Evolutionary conservation across 2,888 invertebrate genomes (phyloP), one percentile per base, ranked within the genome.

Genomic region (Clunio marinus): DNA sequence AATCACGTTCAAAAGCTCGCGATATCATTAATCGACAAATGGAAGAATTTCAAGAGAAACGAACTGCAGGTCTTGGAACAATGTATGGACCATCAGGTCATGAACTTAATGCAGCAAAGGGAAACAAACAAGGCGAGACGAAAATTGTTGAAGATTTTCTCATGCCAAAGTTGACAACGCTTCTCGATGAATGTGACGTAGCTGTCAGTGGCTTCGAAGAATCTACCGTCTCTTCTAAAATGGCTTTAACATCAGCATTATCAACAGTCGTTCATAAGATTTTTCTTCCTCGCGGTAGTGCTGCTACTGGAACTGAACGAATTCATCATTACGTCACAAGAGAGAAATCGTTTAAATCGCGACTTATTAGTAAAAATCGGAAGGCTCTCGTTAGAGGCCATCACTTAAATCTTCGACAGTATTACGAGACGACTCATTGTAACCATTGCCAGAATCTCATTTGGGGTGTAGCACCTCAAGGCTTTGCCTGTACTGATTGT

Each of bases 381-480:
- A 86, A 87, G 81, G 84, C 90, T 79, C 86, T 87, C 73, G 85
- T 89, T 62, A 88, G 90, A 75, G 96, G 95, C 28, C 98, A 98
- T 81, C 90, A 93, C 78, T 88, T 96, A 76, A 86, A 88, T 74
- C 87, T 91, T 74, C 88, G 91, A 76, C 92, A 93, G 80, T 90
- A 96, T 81, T 90, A 88, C 76, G 88, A 89, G 72, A 91, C 93
- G 75, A 93, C 91, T 72, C 87, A 89, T 80, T 99, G 98, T 80
- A 92, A 93, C 81, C 90, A 91, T 80, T 98, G 98, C 81, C 89
- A 91, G 75, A 84, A 87, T 76, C 88, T 93, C 72, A 89, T 98
- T 73, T 93, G 93, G 85, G 98, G 98, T 62, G 89, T 98, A 70
- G 95, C 96, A 74, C 94, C 96, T 72, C 97, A 98, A 81, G 97